phyloP scores from a whole-genome alignment of 2,888 invertebrate species.

The Heliconius erato region DNA sequence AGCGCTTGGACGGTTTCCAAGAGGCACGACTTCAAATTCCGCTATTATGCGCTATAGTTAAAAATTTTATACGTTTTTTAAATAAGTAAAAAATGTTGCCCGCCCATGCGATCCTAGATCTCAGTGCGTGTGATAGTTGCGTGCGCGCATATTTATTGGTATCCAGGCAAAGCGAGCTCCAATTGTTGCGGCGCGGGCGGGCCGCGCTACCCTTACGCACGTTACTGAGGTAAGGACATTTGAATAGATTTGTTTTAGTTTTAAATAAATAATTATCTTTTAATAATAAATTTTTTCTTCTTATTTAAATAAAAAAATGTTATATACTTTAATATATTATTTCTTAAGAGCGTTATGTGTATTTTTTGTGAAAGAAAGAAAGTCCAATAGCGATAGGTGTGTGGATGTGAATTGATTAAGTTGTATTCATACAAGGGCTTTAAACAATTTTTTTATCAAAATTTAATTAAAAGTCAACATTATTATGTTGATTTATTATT shows the following conservation, averaged over 20 bases:
- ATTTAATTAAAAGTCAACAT: too few species aligned
- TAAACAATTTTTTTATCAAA: too few species aligned
- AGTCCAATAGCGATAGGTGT: not conserved
- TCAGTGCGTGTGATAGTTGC: slow-evolving; percentile 63
- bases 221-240: slow-evolving; percentile 51
- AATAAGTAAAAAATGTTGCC: slow-evolving; percentile 58
- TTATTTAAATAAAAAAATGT: not conserved
- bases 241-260: not conserved
- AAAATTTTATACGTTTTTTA: too few species aligned
- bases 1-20: too few species aligned
- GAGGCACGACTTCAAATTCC: too few species aligned
- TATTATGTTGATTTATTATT: too few species aligned
- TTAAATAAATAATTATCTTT: not conserved
- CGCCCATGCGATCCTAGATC: slow-evolving; percentile 64
- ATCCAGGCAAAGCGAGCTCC: slow-evolving; percentile 63
- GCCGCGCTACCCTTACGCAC: slow-evolving; percentile 70
- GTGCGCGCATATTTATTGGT: slow-evolving; percentile 79
- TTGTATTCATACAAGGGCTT: not conserved
- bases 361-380: not conserved
- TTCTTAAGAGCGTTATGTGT: not conserved
- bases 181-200: slow-evolving; percentile 79
- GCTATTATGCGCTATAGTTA: too few species aligned
- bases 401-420: not conserved
- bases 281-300: not conserved
- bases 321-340: not conserved